phyloP scores from a whole-genome alignment of 2,113 vertebrate genomes.

The Sphaerodactylus townsendi region DNA sequence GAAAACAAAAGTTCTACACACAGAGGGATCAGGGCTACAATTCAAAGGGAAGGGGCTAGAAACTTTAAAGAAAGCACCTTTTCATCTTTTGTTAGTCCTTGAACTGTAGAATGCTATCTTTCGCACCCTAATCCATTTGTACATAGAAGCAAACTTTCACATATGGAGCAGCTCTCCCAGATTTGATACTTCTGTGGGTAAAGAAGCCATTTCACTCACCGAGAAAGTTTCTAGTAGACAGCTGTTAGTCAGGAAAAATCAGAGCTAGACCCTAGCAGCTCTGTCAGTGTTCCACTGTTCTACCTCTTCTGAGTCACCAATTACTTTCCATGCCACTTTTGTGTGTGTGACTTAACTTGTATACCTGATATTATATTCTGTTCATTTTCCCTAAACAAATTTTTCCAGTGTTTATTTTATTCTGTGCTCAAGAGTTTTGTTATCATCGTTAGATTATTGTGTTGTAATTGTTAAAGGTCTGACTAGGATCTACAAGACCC shows the following conservation, averaged over 20 bases:
- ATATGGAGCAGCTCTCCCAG: background rate
- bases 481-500: no score
- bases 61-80: background rate
- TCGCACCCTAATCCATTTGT: background rate
- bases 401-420: background rate
- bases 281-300: background rate
- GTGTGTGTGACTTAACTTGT: background rate
- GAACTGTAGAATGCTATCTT: background rate
- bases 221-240: no score
- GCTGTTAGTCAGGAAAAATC: no score
- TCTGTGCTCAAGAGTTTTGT: background rate
- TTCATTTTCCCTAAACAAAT: background rate
- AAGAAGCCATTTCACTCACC: no score
- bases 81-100: background rate
- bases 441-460: background rate
- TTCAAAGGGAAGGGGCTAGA: background rate
- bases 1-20: background rate
- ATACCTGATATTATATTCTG: background rate
- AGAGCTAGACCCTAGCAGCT: no score
- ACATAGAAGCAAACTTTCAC: background rate
- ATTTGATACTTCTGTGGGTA: background rate
- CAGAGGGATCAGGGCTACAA: background rate
- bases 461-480: no score
- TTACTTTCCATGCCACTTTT: background rate
- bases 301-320: background rate